A percentile compares a stretch with the other conserved stretches of the same genome.
Evolutionary conservation across 2,797 vertebrate species (phyloP).

Genomic region (Nannoperca australis): DNA sequence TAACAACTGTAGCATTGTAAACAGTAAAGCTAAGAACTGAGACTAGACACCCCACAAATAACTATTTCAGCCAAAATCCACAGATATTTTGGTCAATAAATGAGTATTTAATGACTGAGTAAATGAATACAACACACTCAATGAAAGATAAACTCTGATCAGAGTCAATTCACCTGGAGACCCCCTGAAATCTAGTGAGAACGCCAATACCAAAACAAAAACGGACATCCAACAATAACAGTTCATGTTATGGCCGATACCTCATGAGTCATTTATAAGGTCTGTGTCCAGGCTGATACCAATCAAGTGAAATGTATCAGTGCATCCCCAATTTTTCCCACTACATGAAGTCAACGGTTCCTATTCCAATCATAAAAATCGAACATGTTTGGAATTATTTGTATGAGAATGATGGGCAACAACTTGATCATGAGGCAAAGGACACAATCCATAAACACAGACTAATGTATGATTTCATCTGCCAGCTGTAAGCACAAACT

Average conservation of each 20-base stretch:
- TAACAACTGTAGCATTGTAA: too few species aligned
- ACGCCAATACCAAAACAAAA: not conserved
- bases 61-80: not conserved
- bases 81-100: not conserved
- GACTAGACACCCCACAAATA: not conserved
- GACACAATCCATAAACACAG: not conserved
- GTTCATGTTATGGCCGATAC: not conserved
- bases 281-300: not conserved
- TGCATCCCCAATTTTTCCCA: not conserved
- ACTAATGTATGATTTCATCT: constrained; percentile 5
- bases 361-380: not conserved
- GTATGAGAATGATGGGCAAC: not conserved
- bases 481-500: not conserved
- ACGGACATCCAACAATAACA: not conserved
- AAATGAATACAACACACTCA: not conserved
- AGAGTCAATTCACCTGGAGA: not conserved
- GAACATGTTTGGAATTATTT: not conserved
- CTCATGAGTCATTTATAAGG: not conserved
- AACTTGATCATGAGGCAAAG: not conserved
- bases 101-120: not conserved
- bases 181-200: not conserved
- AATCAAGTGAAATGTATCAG: not conserved
- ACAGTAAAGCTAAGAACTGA: not conserved
- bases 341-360: not conserved
- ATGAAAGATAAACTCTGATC: constrained; percentile 11